Base-by-base conservation (phyloP, 1,140 invertebrate species). In the Tetraneura akinire region DNA sequence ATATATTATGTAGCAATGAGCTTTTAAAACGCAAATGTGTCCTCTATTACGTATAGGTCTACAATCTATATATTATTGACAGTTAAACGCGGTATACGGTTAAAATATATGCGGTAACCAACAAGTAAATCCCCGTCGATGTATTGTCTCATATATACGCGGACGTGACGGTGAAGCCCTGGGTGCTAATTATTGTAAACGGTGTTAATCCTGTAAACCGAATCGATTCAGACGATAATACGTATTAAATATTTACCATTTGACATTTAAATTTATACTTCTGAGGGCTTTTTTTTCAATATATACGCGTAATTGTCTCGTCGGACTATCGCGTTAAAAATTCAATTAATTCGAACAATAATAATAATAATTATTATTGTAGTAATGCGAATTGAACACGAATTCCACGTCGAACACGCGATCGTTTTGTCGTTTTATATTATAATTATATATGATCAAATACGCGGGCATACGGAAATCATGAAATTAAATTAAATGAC, bases 111-210 rank as follows among this genome's bases (percentile, higher is more conserved):
- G 16, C 60, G 26, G 26, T 62, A 8, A 62, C 60, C 62, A 42
- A 64, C 62, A 64, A 64, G 62, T 64, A 37, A 64, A 37, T 21
- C 32, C 32, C 62, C 62, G 21, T 64, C 9, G 60, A 16, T 62
- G n/a, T n/a, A 32, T 62, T 37, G 18, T 29, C 62, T 37, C 62
- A 64, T 23, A 18, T n/a, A n/a, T n/a, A n/a, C n/a, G n/a, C n/a
- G n/a, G n/a, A n/a, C n/a, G 32, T 64, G 10, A 29, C 9, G n/a
- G 18, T 1, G n/a, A n/a, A n/a, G n/a, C n/a, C n/a, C n/a, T n/a
- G n/a, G 45, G 45, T 11, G 45, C 29, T 64, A 64, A 64, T 64
- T n/a, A n/a, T n/a, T 64, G 18, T 64, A 42, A 42, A 37, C 32
- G 62, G 18, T 37, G 18, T 60, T 64, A 64, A 64, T 64, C 62